Evolutionary conservation across 2,113 vertebrate species (phyloP), one percentile per base, ranked within the genome.

Genomic region (Ascaphus truei): DNA sequence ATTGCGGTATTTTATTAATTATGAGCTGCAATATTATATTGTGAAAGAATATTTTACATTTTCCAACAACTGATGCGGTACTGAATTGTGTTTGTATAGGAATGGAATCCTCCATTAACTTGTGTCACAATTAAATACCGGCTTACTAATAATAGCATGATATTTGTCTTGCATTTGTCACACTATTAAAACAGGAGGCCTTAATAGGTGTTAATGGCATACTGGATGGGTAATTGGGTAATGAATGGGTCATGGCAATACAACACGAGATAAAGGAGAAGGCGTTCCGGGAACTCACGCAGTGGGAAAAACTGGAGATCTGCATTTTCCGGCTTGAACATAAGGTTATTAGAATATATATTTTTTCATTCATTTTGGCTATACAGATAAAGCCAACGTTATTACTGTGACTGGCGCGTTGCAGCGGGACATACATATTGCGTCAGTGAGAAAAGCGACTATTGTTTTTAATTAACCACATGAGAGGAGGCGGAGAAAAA

Each of bases 151-250:
- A 45, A 45, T 16, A 16, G 18, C 11, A 6, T 13, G 43, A 3
- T 8, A 18, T 15, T 12, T 41, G 48, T 30, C 33, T 36, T 27
- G 16, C 23, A n/a, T 22, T 45, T 68, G 52, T 58, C 53, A 47
- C 39, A 29, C n/a, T 43, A 45, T 18, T 43, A n/a, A 56, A 66
- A 3, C 36, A 41, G 43, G 31, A 30, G 15, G 30, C 29, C n/a
- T 34, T 58, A 31, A 57, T 57, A 57, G 30, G 29, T 34, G 29
- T 57, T 30, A 57, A 30, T 57, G 18, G 53, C n/a, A 22, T 57
- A 57, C 34, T 10, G 53, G 53, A 57, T 34, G 30, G 53, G 53
- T 57, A 57, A 57, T 57, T 57, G 53, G 29, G 53, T 57, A 57
- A 34, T 57, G 53, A 34, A 57, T 55, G 26, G 51, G 26, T 55